Evolutionary conservation across 2,113 vertebrate species (phyloP), one percentile per base, ranked within the genome.

Genomic region (Cebidichthys violaceus): DNA sequence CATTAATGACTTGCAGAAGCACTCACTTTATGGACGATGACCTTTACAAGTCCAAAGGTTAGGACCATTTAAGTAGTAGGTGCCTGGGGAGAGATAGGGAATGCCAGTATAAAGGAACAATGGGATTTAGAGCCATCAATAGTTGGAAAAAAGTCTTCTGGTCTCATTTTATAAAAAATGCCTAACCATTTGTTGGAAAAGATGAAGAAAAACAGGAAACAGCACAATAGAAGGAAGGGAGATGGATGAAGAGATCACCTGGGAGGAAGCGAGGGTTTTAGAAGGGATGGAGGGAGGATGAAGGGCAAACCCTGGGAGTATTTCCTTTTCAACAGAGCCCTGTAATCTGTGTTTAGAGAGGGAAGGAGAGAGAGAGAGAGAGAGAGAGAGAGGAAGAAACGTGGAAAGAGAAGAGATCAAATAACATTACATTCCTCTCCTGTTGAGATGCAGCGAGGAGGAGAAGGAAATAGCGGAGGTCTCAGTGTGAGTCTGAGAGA

Each of bases 41-140:
- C 90, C 90, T 91, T 92, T 92, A 79, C 70, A 76, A 86, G 45
- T 18, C 76, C 62, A 91, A 91, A 93, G 89, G 92, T 88, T 27
- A 70, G 52, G 7, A 59, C 85, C 73, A 90, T 31, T 90, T 91
- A 91, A 65, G 66, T 29, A 50, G 47, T 33, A 60, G 43, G 66
- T 69, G 68, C 41, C 77, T 65, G 66, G 24, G 39, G 68, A 52
- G 39, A 55, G 29, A 31, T 31, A 3, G 29, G 29, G 29, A 31
- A 31, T 31, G 29, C 61, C 20, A 79, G 65, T 8, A 22, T 8
- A 22, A 62, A 60, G 29, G 35, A 47, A 41, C 50, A 35, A 60
- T 29, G 11, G 14, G 18, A 39, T 52, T 5, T 9, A 54, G 33
- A 57, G 20, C 9, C 9, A 69, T 70, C 66, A 47, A 70, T 35